Evolutionary conservation across 2,888 invertebrate genomes (phyloP).

Genomic region (Embidobia sp.): DNA sequence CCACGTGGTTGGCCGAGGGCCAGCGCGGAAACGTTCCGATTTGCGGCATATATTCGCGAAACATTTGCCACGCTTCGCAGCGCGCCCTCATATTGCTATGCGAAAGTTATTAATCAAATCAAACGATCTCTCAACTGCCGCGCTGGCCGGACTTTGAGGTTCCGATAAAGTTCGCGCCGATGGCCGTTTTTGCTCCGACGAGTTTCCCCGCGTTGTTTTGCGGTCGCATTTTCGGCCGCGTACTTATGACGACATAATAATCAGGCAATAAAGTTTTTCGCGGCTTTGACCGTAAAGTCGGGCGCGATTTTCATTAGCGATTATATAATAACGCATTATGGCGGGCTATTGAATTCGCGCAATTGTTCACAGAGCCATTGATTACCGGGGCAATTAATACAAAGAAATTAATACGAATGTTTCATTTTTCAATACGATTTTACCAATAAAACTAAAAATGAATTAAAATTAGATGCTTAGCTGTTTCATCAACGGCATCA

Average conservation of each 20-base stretch:
- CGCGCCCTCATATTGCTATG: conserved; percentile 38
- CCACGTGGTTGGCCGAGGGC: conserved; percentile 48
- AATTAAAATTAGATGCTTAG: too few species aligned
- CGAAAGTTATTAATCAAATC: conserved; percentile 56
- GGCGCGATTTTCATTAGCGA: not conserved
- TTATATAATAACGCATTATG: too few species aligned
- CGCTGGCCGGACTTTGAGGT: conserved; percentile 15
- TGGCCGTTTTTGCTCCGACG: not conserved
- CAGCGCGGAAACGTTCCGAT: conserved; percentile 49
- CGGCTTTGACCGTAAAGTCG: not conserved
- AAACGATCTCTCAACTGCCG: conserved; percentile 48
- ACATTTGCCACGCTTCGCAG: conserved; percentile 37
- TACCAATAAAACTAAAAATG: too few species aligned
- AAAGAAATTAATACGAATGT: too few species aligned
- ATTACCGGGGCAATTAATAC: too few species aligned
- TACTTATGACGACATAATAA: not conserved
- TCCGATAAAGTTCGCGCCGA: too few species aligned
- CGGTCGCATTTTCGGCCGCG: not conserved
- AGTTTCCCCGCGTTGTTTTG: conserved; percentile 6
- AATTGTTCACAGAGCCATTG: too few species aligned
- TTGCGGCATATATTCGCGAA: conserved; percentile 48
- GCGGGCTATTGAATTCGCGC: too few species aligned
- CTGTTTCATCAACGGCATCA: too few species aligned
- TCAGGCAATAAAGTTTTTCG: conserved; percentile 5
- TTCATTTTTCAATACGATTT: too few species aligned